Percentiles rank a stretch among this genome's conserved stretches.
These are phyloP conservation scores for Phylloscopus trochiloides DNA, from an alignment of 2,113 vertebrate genomes.

Conservation along the genomic window DNA sequence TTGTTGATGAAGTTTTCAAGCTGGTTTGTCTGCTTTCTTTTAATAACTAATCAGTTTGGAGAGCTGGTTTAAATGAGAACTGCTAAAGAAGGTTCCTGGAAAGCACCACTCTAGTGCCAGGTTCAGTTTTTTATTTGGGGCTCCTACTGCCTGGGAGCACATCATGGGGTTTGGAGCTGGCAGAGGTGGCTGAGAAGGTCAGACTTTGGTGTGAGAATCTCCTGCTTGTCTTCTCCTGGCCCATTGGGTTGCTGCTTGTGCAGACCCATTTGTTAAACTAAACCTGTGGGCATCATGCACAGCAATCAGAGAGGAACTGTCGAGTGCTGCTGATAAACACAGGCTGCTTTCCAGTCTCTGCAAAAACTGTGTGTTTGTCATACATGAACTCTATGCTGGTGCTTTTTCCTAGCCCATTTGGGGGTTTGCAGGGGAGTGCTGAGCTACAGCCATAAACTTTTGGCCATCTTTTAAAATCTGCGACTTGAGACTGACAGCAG, in stretches of 20 bases:
- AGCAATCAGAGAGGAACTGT: neutral
- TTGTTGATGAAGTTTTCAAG: neutral
- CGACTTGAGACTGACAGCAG: neutral
- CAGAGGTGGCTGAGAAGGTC: neutral
- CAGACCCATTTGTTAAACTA: neutral
- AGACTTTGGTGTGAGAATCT: neutral
- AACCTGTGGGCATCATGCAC: neutral
- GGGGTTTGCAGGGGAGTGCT: neutral
- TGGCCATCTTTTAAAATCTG: neutral
- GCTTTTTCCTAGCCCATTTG: neutral
- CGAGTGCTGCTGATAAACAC: neutral
- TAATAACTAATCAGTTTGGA: neutral
- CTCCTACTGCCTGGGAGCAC: accelerated
- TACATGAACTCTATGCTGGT: neutral
- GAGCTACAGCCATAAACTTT: neutral
- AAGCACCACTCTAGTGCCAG: neutral
- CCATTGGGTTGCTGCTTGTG: neutral
- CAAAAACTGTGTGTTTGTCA: neutral
- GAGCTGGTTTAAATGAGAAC: neutral
- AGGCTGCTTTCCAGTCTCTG: neutral
- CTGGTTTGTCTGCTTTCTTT: neutral
- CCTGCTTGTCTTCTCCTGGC: neutral
- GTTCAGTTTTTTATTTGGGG: neutral
- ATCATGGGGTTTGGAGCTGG: neutral
- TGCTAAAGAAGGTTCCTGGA: neutral